Base-by-base conservation (phyloP, 1,140 invertebrate species). In the Eupristina koningsbergeri region DNA sequence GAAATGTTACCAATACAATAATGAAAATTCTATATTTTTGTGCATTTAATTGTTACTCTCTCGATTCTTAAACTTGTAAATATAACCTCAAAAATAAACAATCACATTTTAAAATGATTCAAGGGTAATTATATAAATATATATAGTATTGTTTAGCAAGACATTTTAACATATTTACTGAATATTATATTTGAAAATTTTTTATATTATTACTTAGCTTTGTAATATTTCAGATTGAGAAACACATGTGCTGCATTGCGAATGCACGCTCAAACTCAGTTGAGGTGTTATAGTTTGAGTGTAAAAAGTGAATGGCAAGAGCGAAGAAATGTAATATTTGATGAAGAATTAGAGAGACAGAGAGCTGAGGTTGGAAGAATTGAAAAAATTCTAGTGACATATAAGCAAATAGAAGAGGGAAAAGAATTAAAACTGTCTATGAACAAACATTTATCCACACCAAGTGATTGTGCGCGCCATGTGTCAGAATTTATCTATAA, bases 401-500 rank as follows among this genome's bases (percentile, higher is more conserved):
- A 97, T 90, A 92, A 94, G 80, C 22, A 41, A n/a, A 34, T 19
- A 26, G 88, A 94, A 8, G 95, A 96, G 0, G 94, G 97, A 85
- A 95, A 96, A 0, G 95, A 94, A 6, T 11, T 82, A 29, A 39
- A 85, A 39, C 91, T 99, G 53, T 89, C 96, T 26, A 99, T 99
- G 98, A 99, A 99, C 91, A 97, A 96, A 91, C 92, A 95, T 86
- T 91, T 99, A 8, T 99, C 98, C 0, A 99, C 98, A 3, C 98
- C 98, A 3, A 96, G 94, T 87, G 96, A 99, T 91, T 98, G 98
- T 93, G 97, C 98, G 2, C 96, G 94, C 93, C 98, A 98, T 95
- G 98, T 97, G 85, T 95, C 92, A 47, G 96, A 98, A 89, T 94
- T 95, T 83, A 92, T 97, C 34, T 93, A 93, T 26, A 94, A 96